Evolutionary conservation across 1,140 invertebrate genomes (phyloP).

Genomic region (Eciton burchellii): DNA sequence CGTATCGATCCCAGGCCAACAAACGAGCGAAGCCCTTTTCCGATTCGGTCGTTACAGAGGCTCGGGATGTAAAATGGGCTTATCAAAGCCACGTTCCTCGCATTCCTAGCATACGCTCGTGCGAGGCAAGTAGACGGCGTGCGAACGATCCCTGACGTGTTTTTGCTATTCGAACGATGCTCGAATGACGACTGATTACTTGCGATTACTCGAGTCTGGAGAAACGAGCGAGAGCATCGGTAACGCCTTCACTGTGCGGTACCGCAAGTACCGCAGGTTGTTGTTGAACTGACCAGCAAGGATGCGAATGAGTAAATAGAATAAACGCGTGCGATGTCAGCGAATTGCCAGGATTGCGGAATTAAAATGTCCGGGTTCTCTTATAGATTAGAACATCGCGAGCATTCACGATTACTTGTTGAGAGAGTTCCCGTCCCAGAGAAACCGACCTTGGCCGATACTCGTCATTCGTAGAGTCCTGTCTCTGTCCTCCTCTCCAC

Average conservation of each 20-base stretch:
- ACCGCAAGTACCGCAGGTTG: too few relatives aligned
- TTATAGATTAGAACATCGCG: too few relatives aligned
- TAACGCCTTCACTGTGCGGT: neutral
- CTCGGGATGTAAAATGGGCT: neutral
- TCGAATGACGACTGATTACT: neutral
- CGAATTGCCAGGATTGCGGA: too few relatives aligned
- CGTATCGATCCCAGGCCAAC: slow-evolving; percentile 1
- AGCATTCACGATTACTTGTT: too few relatives aligned
- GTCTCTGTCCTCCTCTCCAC: too few relatives aligned
- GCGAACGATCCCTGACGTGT: slow-evolving; percentile 20
- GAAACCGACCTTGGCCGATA: too few relatives aligned
- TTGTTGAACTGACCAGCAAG: too few relatives aligned
- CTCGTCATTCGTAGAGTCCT: too few relatives aligned
- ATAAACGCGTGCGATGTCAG: too few relatives aligned
- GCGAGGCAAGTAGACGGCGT: neutral
- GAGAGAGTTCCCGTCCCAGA: too few relatives aligned
- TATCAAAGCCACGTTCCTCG: slow-evolving; percentile 23
- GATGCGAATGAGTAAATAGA: too few relatives aligned
- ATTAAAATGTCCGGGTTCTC: too few relatives aligned
- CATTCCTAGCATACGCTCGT: neutral
- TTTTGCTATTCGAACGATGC: slow-evolving; percentile 16
- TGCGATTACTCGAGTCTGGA: slow-evolving; percentile 1
- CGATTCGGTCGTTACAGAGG: slow-evolving; percentile 11
- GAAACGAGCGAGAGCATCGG: slow-evolving; percentile 28
- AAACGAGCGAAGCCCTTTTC: neutral